Conservation (phyloP, 2,113 vertebrate species). For the Otus sunia region DNA sequence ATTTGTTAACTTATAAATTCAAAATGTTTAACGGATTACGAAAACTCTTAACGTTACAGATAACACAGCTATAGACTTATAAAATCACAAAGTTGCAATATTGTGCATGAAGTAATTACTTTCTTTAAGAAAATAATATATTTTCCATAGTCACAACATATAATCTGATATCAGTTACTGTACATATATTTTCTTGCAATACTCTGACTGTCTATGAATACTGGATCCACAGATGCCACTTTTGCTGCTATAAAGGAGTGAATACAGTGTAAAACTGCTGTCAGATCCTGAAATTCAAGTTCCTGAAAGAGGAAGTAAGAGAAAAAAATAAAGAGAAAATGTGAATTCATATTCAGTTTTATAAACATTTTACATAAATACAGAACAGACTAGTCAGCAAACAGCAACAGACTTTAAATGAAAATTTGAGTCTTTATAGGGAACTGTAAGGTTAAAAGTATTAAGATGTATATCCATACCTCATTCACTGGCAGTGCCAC, state of each 20-base stretch:
- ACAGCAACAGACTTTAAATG: neutral
- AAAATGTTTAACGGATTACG: slow-evolving; percentile 29
- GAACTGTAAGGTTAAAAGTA: neutral
- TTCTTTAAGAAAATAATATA: slow-evolving; percentile 76
- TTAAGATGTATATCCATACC: neutral
- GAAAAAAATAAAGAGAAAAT: neutral
- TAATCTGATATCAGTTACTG: slow-evolving; percentile 74
- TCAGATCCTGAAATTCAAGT: slow-evolving; percentile 90
- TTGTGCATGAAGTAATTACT: slow-evolving; percentile 64
- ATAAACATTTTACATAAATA: neutral
- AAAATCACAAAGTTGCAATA: slow-evolving; percentile 68
- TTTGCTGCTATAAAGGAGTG: slow-evolving; percentile 93
- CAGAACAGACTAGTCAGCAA: neutral
- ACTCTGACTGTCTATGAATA: slow-evolving; percentile 85
- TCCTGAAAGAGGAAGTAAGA: slow-evolving; percentile 76
- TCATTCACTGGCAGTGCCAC: fast-evolving
- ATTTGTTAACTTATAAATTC: neutral
- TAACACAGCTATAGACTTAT: slow-evolving; percentile 66
- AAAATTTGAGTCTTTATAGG: neutral
- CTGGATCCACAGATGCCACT: slow-evolving; percentile 91
- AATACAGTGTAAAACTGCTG: slow-evolving; percentile 88
- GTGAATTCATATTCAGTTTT: neutral
- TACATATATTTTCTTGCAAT: slow-evolving; percentile 78
- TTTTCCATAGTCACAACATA: slow-evolving; percentile 40
- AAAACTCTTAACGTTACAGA: slow-evolving; percentile 64